Base-by-base conservation (phyloP, 1,140 invertebrate species). In the Saccostrea echinata region DNA sequence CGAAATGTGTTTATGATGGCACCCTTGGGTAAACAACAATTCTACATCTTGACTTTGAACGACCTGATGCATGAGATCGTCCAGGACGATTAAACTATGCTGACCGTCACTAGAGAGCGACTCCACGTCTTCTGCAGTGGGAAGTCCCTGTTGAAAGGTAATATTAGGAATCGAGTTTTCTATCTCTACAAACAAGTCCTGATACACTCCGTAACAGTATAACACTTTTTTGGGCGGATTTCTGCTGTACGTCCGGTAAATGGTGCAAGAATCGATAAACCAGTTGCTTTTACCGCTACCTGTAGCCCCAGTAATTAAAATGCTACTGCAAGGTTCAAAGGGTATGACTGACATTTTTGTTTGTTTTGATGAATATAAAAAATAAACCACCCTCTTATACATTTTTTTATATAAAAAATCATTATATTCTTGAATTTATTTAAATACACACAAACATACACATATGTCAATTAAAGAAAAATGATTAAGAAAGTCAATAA, bases 61-160 rank as follows among this genome's bases (percentile, higher is more conserved):
- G 18, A 64, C 61, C 61, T n/a, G 24, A 27, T 64, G 61, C 24
- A 64, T n/a, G 18, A 64, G 61, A 64, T 64, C 61, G 11, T 64
- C 61, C 18, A 64, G 24, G 61, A 64, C 61, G 24, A 64, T 64
- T 64, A 64, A 27, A 64, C 61, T 64, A 11, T 64, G 61, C 18
- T 27, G 18, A n/a, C 61, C 61, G 18, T 64, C 18, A 64, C 18
- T n/a, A n/a, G 61, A 64, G 18, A 64, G 24, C 18, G 24, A 27
- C 18, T 64, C 61, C 18, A 64, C 18, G 61, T 64, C 61, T 21
- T 64, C 61, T 27, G 18, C 61, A 27, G 61, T 64, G 61, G 61
- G 61, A 64, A 64, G 61, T 64, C 61, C 61, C 24, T 64, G 61
- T 64, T 64, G 18, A 64, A 64, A 64, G 24, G 61, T 64, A n/a